Evolutionary conservation across 2,888 invertebrate genomes (phyloP).

Genomic region (Cyaniris semiargus): DNA sequence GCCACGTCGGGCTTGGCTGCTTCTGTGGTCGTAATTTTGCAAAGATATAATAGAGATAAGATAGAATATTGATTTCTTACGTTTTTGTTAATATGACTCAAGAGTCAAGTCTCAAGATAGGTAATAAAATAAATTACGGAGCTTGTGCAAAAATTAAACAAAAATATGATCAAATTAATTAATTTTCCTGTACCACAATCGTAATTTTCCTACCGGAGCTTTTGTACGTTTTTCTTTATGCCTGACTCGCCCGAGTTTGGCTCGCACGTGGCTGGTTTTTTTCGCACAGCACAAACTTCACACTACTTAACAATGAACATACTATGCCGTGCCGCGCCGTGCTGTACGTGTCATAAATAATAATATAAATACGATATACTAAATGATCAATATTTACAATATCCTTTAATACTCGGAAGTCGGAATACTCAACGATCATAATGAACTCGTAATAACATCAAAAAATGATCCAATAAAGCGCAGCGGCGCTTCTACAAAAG

Average conservation of each 20-base stretch:
- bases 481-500: slow-evolving; percentile 15
- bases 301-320: too few relatives aligned
- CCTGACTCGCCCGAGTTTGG: too few relatives aligned
- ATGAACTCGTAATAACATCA: slow-evolving; percentile 3
- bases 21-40: background rate
- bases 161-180: too few relatives aligned
- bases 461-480: slow-evolving; percentile 23
- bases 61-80: background rate
- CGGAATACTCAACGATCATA: background rate
- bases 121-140: background rate
- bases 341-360: too few relatives aligned
- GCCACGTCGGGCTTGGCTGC: background rate
- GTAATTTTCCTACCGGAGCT: too few relatives aligned
- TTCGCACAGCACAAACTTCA: too few relatives aligned
- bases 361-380: background rate
- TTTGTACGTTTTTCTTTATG: too few relatives aligned
- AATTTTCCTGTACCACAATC: too few relatives aligned
- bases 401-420: background rate
- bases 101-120: background rate
- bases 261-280: too few relatives aligned
- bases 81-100: background rate
- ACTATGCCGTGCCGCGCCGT: too few relatives aligned
- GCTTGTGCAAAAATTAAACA: too few relatives aligned
- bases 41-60: background rate
- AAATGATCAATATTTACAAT: background rate